phyloP scores from a whole-genome alignment of 2,888 invertebrate species.

The Heliconius ismenius region DNA sequence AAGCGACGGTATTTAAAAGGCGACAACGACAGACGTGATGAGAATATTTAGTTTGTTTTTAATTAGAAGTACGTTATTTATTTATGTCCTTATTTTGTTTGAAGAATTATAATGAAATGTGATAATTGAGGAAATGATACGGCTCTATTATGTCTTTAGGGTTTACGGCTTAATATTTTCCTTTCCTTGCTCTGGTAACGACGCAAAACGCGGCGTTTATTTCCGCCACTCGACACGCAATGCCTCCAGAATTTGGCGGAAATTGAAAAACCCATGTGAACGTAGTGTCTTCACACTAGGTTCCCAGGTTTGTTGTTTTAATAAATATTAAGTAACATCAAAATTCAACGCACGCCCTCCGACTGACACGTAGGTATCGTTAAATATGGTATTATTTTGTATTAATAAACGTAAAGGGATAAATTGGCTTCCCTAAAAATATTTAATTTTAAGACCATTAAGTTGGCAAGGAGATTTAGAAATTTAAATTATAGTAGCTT shows the following conservation, averaged over 20 bases:
- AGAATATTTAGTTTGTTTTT: slow-evolving; percentile 64
- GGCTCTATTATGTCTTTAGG: not conserved
- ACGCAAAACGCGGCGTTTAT: not conserved
- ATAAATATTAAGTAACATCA: not conserved
- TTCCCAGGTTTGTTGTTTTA: not conserved
- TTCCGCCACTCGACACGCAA: not conserved
- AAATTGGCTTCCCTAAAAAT: slow-evolving; percentile 3
- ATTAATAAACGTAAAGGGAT: slow-evolving; percentile 15
- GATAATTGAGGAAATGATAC: not conserved
- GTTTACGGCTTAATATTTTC: not conserved
- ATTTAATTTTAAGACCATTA: not conserved
- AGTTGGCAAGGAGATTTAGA: not conserved
- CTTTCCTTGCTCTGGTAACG: not conserved
- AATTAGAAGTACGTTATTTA: slow-evolving; percentile 49
- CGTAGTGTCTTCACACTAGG: not conserved
- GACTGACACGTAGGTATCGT: slow-evolving; percentile 2
- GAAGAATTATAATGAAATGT: slow-evolving; percentile 11
- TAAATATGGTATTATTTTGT: slow-evolving; percentile 8
- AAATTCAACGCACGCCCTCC: not conserved
- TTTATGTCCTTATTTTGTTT: slow-evolving; percentile 28
- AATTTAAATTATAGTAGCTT: not conserved
- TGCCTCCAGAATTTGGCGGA: not conserved
- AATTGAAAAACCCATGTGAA: not conserved
- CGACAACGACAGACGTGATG: slow-evolving; percentile 61
- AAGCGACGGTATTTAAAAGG: slow-evolving; percentile 38